Evolutionary conservation across 1,140 invertebrate species (phyloP).

Genomic region (Brachionus koreanus): DNA sequence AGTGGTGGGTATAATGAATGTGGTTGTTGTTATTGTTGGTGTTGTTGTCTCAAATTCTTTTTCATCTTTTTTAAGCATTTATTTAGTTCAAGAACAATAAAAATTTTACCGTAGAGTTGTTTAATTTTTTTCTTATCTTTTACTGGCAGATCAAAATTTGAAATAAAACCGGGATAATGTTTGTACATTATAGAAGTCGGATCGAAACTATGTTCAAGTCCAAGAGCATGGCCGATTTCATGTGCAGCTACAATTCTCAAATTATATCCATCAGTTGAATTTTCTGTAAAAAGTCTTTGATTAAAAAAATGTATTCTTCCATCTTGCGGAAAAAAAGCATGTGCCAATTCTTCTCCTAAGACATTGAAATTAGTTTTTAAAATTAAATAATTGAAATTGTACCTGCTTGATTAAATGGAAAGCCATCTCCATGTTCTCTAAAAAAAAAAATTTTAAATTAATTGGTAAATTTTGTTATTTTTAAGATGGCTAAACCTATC

Average conservation of each 20-base stretch:
- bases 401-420: slow-evolving; percentile 15
- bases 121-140: slow-evolving; percentile 53
- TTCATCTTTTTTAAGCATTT: background rate
- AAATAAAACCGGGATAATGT: slow-evolving; percentile 51
- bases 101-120: slow-evolving; percentile 49
- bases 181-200: slow-evolving; percentile 58
- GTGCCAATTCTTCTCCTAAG: background rate
- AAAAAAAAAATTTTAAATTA: background rate
- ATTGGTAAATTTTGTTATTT: background rate
- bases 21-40: background rate
- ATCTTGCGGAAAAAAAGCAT: slow-evolving; percentile 9
- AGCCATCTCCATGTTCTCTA: background rate
- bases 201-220: slow-evolving; percentile 57
- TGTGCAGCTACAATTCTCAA: slow-evolving; percentile 20
- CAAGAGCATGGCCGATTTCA: slow-evolving; percentile 56
- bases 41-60: background rate
- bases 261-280: slow-evolving; percentile 3
- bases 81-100: background rate
- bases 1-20: background rate
- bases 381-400: background rate
- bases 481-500: background rate
- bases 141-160: slow-evolving; percentile 47
- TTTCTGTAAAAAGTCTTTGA: background rate
- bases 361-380: background rate
- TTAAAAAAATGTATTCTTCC: slow-evolving; percentile 9